Evolutionary conservation across 2,797 vertebrate genomes (phyloP).

Genomic region (Falco naumanni): DNA sequence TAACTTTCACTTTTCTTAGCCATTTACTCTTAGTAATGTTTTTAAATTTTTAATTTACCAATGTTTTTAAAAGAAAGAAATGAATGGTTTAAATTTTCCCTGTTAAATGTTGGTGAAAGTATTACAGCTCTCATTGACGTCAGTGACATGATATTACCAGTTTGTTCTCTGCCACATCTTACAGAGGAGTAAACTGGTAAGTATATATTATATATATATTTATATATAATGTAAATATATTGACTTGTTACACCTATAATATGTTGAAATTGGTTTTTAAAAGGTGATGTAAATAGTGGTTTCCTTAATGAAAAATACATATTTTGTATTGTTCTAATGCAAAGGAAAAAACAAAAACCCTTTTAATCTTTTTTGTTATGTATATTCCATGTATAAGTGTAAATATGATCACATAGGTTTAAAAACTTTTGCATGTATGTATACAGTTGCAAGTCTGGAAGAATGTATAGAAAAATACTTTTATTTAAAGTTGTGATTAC

Average conservation of each 20-base stretch:
- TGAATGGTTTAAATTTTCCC: constrained; percentile 70
- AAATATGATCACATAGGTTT: constrained; percentile 93
- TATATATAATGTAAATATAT: constrained; percentile 80
- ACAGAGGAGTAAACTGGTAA: constrained; percentile 79
- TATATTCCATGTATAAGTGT: constrained; percentile 98
- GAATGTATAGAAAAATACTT: constrained; percentile 84
- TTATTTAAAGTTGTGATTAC: constrained; percentile 86
- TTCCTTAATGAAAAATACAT: constrained; percentile 97
- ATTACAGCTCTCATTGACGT: constrained; percentile 78
- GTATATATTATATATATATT: constrained; percentile 83
- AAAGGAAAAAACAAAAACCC: constrained; percentile 87
- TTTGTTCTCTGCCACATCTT: constrained; percentile 80
- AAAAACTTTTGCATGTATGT: constrained; percentile 97
- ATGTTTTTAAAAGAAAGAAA: constrained; percentile 42
- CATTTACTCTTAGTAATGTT: constrained; percentile 68
- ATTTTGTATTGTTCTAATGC: constrained; percentile 98
- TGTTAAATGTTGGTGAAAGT: constrained; percentile 75
- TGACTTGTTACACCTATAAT: constrained; percentile 81
- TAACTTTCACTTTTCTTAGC: constrained; percentile 69
- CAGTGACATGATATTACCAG: constrained; percentile 78
- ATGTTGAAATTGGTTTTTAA: constrained; percentile 84
- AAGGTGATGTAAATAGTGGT: constrained; percentile 96
- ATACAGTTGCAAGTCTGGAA: constrained; percentile 94
- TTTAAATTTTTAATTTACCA: constrained; percentile 68
- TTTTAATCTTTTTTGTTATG: constrained; percentile 95